phyloP scores from a whole-genome alignment of 2,113 vertebrate species.

The Oceanodroma tethys region DNA sequence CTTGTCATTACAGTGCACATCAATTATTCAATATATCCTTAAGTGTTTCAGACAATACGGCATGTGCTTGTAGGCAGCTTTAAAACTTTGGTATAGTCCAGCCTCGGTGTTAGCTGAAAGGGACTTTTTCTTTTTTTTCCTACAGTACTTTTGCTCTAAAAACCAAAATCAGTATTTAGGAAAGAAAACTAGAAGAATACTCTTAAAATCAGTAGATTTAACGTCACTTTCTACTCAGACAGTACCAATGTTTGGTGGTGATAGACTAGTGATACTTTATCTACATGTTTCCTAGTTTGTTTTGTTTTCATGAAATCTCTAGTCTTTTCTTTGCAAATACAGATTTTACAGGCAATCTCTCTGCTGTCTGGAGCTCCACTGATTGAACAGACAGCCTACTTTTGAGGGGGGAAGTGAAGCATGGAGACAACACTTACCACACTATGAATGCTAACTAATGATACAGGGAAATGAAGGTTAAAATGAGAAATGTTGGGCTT shows the following conservation, averaged over 20 bases:
- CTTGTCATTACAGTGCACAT: neutral
- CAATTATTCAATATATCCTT: neutral
- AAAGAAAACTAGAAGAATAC: neutral
- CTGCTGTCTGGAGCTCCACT: neutral
- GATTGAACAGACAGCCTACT: neutral
- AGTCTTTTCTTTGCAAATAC: neutral
- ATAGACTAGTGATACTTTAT: neutral
- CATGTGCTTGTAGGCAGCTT: neutral
- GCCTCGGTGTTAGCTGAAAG: neutral
- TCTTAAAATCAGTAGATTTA: neutral
- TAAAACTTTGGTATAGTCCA: neutral
- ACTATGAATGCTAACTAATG: neutral
- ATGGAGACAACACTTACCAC: neutral
- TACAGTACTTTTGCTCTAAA: neutral
- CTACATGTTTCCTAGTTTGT: neutral
- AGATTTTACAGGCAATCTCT: neutral
- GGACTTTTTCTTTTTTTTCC: too few species aligned
- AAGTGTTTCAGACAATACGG: neutral
- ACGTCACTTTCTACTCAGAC: neutral
- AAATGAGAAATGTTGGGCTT: neutral
- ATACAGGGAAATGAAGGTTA: neutral
- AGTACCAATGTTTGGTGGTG: neutral
- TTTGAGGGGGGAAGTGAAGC: neutral
- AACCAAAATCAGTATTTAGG: neutral
- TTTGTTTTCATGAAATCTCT: neutral